These are phyloP conservation scores for Nymphalis polychloros DNA, from an alignment of 2,888 invertebrate genomes.

Conservation along the genomic window DNA sequence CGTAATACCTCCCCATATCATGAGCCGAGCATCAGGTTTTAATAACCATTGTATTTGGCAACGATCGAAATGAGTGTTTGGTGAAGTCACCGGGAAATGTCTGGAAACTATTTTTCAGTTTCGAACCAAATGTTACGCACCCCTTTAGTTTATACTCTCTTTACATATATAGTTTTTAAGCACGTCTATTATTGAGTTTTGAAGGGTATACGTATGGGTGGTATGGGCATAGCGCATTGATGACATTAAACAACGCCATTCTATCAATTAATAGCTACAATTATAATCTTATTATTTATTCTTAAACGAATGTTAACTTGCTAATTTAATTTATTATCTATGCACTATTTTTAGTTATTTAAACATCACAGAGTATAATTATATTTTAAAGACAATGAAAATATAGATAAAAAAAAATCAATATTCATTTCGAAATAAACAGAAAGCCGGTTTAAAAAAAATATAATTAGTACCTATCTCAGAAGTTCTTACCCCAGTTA, in stretches of 20 bases:
- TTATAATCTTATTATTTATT: background rate
- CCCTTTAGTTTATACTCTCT: slow-evolving; percentile 38
- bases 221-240: background rate
- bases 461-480: slow-evolving; percentile 21
- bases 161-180: slow-evolving; percentile 12
- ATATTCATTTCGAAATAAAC: background rate
- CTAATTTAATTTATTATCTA: background rate
- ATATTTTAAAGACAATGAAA: too few relatives aligned
- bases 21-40: slow-evolving; percentile 69
- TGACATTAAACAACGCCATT: background rate
- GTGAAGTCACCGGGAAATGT: slow-evolving; percentile 60
- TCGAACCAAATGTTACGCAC: slow-evolving; percentile 47
- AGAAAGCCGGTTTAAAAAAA: slow-evolving; percentile 11
- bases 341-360: background rate
- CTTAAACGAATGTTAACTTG: background rate
- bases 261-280: background rate
- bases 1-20: slow-evolving; percentile 62
- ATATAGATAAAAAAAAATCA: background rate
- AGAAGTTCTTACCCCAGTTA: slow-evolving; percentile 36
- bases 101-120: slow-evolving; percentile 61
- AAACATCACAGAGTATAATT: too few relatives aligned
- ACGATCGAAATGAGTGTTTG: slow-evolving; percentile 79
- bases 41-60: slow-evolving; percentile 82
- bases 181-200: slow-evolving; percentile 14
- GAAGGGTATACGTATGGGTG: background rate